Conservation (phyloP, 2,888 invertebrate genomes). For the Mystacides longicornis region DNA sequence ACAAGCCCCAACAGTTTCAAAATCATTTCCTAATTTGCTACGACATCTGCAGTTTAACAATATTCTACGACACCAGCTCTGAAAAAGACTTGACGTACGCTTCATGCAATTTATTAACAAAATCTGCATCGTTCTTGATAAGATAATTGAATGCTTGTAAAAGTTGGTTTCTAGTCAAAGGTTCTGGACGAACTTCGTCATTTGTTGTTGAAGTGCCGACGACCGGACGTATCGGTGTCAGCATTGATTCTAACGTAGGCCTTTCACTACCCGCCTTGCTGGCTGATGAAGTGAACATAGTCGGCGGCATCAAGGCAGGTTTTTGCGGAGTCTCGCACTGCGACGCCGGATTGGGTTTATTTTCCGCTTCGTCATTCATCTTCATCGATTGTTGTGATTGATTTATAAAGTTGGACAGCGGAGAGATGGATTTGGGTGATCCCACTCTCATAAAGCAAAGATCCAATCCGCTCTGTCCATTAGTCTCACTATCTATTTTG, state of each 20-base stretch:
- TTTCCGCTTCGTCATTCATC: constrained; percentile 22
- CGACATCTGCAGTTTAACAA: too few relatives aligned
- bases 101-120: constrained; percentile 83
- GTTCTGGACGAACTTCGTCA: constrained; percentile 46
- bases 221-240: constrained; percentile 19
- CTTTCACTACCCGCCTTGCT: constrained; percentile 18
- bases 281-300: constrained; percentile 67
- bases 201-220: too few relatives aligned
- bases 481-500: constrained; percentile 27
- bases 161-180: constrained; percentile 80
- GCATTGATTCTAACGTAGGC: constrained; percentile 27
- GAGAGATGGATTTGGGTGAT: constrained; percentile 50
- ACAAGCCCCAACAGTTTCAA: too few relatives aligned
- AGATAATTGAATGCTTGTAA: constrained; percentile 84
- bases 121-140: constrained; percentile 79
- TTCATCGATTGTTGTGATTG: constrained; percentile 41
- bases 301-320: constrained; percentile 77
- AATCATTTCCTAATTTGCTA: too few relatives aligned
- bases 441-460: constrained; percentile 48
- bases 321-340: constrained; percentile 48
- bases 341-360: constrained; percentile 28
- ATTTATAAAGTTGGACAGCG: constrained; percentile 49
- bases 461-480: constrained; percentile 28
- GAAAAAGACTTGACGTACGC: constrained; percentile 84
- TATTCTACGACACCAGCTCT: constrained; percentile 47